Evolutionary conservation across 1,140 invertebrate genomes (phyloP).

Genomic region (Zaprionus inermis): DNA sequence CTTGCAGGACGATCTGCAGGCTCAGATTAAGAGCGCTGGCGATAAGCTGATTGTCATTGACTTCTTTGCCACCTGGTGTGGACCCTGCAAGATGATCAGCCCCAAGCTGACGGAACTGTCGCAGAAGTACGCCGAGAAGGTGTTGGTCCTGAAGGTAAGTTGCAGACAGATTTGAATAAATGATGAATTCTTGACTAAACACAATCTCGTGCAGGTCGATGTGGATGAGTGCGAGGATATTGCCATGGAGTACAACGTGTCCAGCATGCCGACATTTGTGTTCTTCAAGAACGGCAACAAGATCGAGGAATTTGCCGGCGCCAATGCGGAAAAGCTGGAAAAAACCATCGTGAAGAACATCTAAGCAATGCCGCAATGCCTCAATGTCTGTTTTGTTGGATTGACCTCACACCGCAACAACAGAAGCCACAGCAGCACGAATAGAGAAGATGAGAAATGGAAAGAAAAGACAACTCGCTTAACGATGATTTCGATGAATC

Average conservation of each 20-base stretch:
- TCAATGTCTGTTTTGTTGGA: conserved; percentile 26
- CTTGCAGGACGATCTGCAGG: conserved; percentile 89
- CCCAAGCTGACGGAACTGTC: conserved; percentile 90
- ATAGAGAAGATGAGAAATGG: conserved; percentile 32
- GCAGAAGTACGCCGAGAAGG: conserved; percentile 85
- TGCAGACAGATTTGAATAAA: neutral
- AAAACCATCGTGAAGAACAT: conserved; percentile 58
- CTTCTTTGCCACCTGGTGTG: conserved; percentile 93
- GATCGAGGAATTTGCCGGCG: conserved; percentile 91
- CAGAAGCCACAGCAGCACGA: neutral
- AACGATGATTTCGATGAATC: conserved; percentile 39
- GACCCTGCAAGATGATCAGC: conserved; percentile 96
- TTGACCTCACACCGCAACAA: conserved; percentile 14
- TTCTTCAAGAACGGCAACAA: conserved; percentile 92
- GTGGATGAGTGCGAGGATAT: conserved; percentile 95
- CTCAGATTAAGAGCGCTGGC: conserved; percentile 90
- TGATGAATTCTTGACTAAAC: neutral
- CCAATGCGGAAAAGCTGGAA: conserved; percentile 89
- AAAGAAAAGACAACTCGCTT: conserved; percentile 41
- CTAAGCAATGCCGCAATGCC: conserved; percentile 37
- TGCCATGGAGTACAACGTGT: conserved; percentile 91
- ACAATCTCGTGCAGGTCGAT: conserved; percentile 90
- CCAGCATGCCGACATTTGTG: conserved; percentile 96
- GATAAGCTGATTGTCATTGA: conserved; percentile 95
- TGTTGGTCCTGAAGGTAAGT: conserved; percentile 86